Percentiles rank a stretch among this genome's conserved stretches.
These are phyloP conservation scores for Smutsia gigantea DNA, from an alignment of 2,797 vertebrate genomes.

Conservation along the genomic window DNA sequence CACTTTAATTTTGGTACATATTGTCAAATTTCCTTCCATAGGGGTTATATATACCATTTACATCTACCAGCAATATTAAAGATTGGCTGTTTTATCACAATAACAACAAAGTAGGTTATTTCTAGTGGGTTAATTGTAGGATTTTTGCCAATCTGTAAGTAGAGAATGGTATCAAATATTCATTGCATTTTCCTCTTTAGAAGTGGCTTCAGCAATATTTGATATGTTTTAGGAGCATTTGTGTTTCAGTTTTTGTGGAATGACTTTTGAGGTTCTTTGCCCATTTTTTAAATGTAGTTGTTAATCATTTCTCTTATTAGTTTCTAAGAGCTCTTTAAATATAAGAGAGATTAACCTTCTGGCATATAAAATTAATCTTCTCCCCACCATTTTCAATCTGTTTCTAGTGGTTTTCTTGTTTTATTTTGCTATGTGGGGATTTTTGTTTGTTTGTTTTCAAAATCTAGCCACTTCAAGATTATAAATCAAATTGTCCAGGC, in stretches of 20 bases:
- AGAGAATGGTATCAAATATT: not conserved
- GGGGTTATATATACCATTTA: not conserved
- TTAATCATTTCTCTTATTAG: not conserved
- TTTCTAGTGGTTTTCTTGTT: not conserved
- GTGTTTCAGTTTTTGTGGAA: not conserved
- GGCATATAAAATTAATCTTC: not conserved
- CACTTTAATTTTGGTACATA: not conserved
- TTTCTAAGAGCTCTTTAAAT: not conserved
- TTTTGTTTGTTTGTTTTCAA: not conserved
- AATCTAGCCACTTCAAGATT: not conserved
- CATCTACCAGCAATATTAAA: not conserved
- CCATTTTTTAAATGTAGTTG: not conserved
- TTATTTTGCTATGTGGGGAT: not conserved
- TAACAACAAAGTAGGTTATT: not conserved
- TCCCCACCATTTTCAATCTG: not conserved
- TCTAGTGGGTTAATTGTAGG: not conserved
- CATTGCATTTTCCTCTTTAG: not conserved
- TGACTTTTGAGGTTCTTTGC: not conserved
- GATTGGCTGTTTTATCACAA: not conserved
- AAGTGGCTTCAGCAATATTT: not conserved
- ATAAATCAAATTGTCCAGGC: not conserved
- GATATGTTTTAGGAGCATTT: not conserved
- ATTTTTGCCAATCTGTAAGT: not conserved
- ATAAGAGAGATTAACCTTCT: not conserved
- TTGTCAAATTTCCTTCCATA: not conserved